Percentiles rank a stretch among this genome's conserved stretches.
These are phyloP conservation scores for Phoenicopterus ruber DNA, from an alignment of 2,113 vertebrate genomes.

Conservation along the genomic window DNA sequence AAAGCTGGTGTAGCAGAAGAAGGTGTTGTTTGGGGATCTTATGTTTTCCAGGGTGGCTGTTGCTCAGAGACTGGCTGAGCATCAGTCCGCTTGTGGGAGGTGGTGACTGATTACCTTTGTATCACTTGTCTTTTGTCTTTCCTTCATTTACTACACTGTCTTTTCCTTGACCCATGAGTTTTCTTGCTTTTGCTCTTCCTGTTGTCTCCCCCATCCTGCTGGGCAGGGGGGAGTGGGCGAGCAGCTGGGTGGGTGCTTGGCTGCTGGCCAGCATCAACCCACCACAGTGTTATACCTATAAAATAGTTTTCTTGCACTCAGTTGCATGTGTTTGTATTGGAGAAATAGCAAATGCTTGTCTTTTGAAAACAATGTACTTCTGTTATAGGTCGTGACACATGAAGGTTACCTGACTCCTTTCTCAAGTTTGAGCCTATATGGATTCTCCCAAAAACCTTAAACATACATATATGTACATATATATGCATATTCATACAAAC, in stretches of 20 bases:
- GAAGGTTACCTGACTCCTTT: background rate
- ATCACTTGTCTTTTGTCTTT: background rate
- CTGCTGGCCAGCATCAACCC: background rate
- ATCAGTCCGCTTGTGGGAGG: background rate
- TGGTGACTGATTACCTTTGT: background rate
- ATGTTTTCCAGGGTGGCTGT: background rate
- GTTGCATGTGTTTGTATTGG: background rate
- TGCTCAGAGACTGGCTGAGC: background rate
- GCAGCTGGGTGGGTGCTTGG: background rate
- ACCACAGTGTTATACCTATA: background rate
- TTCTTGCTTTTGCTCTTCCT: background rate
- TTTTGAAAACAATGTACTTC: background rate
- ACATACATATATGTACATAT: too few relatives aligned
- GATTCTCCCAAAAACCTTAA: background rate
- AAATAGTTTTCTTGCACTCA: background rate
- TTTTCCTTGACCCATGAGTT: background rate
- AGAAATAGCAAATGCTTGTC: background rate
- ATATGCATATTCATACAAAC: background rate
- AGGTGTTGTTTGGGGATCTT: accelerated
- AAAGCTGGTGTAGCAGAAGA: background rate
- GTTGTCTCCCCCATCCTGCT: background rate
- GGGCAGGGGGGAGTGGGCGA: accelerated
- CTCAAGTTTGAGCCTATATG: background rate
- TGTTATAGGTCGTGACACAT: background rate
- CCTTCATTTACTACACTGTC: background rate